Evolutionary conservation across 2,888 invertebrate genomes (phyloP).

Genomic region (Drosophila emarginata): DNA sequence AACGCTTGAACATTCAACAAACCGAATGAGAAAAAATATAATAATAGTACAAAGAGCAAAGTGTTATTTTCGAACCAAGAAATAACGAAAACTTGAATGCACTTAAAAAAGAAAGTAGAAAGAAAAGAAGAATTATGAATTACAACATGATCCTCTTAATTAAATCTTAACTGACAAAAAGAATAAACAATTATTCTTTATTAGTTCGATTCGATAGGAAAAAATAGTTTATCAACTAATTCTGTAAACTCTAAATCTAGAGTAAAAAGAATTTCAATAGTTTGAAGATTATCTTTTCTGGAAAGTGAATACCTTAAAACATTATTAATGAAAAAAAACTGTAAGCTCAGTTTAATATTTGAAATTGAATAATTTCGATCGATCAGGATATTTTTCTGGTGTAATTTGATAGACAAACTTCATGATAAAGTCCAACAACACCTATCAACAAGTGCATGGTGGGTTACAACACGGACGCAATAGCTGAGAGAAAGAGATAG

Average conservation of each 20-base stretch:
- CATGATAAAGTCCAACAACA: constrained; percentile 12
- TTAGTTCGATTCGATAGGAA: no score
- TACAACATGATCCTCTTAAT: background rate
- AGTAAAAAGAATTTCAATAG: background rate
- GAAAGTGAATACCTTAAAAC: no score
- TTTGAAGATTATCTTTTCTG: background rate
- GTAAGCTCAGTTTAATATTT: background rate
- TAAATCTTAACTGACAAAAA: no score
- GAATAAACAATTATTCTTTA: background rate
- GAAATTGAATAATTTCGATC: background rate
- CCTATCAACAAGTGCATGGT: constrained; percentile 20
- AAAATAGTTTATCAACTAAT: no score
- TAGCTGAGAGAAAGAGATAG: background rate
- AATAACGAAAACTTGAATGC: background rate
- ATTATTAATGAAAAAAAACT: background rate
- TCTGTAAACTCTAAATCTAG: no score
- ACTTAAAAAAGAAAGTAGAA: constrained; percentile 1
- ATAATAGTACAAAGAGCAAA: constrained; percentile 23
- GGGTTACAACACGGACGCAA: background rate
- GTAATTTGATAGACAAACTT: constrained; percentile 7
- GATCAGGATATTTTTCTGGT: background rate
- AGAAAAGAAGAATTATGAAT: background rate
- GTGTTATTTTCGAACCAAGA: constrained; percentile 8
- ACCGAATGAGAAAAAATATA: constrained; percentile 44
- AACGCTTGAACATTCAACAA: constrained; percentile 42